A percentile compares a stretch with the other conserved stretches of the same genome.
Conservation (phyloP, 2,888 invertebrate genomes). For the Argyresthia albistria region DNA sequence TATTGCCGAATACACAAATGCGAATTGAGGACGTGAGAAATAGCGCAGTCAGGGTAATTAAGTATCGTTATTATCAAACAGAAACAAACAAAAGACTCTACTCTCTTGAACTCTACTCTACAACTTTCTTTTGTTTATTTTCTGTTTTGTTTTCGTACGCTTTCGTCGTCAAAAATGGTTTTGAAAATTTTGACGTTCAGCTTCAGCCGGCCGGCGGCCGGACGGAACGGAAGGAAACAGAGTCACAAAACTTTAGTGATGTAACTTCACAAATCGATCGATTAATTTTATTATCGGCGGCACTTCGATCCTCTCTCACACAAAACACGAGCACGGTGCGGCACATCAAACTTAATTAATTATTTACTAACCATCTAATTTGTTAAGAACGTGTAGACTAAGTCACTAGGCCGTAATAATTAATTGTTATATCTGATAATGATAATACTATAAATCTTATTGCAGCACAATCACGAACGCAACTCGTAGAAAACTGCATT, state of each 20-base stretch:
- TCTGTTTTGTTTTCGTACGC: too few species aligned
- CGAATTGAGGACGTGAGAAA: neutral
- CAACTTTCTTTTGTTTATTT: too few species aligned
- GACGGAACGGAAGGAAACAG: too few species aligned
- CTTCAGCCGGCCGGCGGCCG: too few species aligned
- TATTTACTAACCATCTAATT: slow-evolving; percentile 26
- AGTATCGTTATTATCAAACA: too few species aligned
- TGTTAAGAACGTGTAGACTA: slow-evolving; percentile 19
- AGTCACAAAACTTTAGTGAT: neutral
- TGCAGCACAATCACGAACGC: slow-evolving; percentile 20
- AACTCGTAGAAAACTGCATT: slow-evolving; percentile 41
- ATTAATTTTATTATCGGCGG: neutral
- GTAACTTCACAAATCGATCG: neutral
- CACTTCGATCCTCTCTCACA: too few species aligned
- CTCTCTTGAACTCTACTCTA: too few species aligned
- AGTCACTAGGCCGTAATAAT: slow-evolving; percentile 20
- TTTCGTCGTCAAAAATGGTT: neutral
- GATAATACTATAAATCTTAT: slow-evolving; percentile 20
- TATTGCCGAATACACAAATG: neutral
- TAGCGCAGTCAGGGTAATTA: too few species aligned
- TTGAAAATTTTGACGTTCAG: neutral
- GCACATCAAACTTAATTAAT: too few species aligned
- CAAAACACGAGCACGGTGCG: too few species aligned
- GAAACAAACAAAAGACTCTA: neutral
- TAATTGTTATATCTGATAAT: slow-evolving; percentile 16